phyloP scores from a whole-genome alignment of 2,888 invertebrate genomes.

The Synanthedon vespiformis region DNA sequence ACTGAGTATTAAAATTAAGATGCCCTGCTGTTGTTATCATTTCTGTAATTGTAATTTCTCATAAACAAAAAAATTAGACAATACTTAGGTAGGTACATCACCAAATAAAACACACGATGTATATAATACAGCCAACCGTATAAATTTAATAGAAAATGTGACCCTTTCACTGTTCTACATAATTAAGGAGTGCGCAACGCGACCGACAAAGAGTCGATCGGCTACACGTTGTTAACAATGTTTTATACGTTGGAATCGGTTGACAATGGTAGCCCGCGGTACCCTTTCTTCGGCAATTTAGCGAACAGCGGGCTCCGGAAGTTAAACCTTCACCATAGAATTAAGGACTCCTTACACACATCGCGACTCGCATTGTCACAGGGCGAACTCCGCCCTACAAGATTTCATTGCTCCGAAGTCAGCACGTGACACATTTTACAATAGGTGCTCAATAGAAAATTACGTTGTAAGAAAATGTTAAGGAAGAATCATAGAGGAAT shows the following conservation, averaged over 20 bases:
- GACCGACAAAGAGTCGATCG: slow-evolving; percentile 59
- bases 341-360: slow-evolving; percentile 52
- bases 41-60: too few species aligned
- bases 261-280: slow-evolving; percentile 51
- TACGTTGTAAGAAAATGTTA: too few species aligned
- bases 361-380: slow-evolving; percentile 49
- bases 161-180: slow-evolving; percentile 67
- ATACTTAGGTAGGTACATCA: too few species aligned
- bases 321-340: slow-evolving; percentile 49
- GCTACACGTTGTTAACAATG: slow-evolving; percentile 59
- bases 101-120: slow-evolving; percentile 25
- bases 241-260: slow-evolving; percentile 66
- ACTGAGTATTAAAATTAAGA: too few species aligned
- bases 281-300: slow-evolving; percentile 69
- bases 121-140: slow-evolving; percentile 31
- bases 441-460: background rate
- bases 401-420: slow-evolving; percentile 29
- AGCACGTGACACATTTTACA: slow-evolving; percentile 54
- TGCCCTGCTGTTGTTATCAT: too few species aligned
- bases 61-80: too few species aligned
- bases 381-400: slow-evolving; percentile 53
- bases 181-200: slow-evolving; percentile 63
- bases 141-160: slow-evolving; percentile 68
- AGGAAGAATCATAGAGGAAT: too few species aligned
- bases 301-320: slow-evolving; percentile 62